Percentiles rank a stretch among this genome's conserved stretches.
Evolutionary conservation across 2,888 invertebrate species (phyloP).

Genomic region (Limnephilus auricula): DNA sequence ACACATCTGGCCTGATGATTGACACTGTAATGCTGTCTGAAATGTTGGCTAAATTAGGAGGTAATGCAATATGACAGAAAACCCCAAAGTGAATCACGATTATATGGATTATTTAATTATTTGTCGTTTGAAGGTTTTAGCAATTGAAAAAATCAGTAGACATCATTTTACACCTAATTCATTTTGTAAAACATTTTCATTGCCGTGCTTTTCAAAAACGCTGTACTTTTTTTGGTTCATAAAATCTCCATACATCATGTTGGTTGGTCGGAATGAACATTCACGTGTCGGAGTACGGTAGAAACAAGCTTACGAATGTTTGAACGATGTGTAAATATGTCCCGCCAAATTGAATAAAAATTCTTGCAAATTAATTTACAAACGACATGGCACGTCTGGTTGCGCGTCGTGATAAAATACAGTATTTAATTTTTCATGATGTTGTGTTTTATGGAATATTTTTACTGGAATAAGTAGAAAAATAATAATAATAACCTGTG

Average conservation of each 20-base stretch:
- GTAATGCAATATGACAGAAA: too few relatives aligned
- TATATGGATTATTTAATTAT: too few relatives aligned
- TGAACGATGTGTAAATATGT: conserved; percentile 51
- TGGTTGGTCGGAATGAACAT: neutral
- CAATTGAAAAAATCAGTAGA: neutral
- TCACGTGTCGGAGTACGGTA: neutral
- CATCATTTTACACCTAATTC: neutral
- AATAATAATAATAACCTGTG: neutral
- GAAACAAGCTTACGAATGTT: neutral
- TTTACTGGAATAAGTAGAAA: neutral
- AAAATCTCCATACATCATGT: neutral
- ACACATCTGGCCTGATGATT: too few relatives aligned
- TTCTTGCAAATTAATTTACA: conserved; percentile 63
- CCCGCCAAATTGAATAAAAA: conserved; percentile 64
- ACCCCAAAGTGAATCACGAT: too few relatives aligned
- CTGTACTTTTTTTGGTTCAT: neutral
- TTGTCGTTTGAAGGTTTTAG: too few relatives aligned
- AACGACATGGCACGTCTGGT: neutral
- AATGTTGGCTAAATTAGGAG: too few relatives aligned
- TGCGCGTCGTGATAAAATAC: neutral
- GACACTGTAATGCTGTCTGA: too few relatives aligned
- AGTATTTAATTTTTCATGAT: neutral
- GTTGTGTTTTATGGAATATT: neutral
- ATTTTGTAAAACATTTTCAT: neutral
- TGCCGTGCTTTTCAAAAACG: neutral